Evolutionary conservation across 2,797 vertebrate genomes (phyloP).

Genomic region (Silurus lanzhouensis): DNA sequence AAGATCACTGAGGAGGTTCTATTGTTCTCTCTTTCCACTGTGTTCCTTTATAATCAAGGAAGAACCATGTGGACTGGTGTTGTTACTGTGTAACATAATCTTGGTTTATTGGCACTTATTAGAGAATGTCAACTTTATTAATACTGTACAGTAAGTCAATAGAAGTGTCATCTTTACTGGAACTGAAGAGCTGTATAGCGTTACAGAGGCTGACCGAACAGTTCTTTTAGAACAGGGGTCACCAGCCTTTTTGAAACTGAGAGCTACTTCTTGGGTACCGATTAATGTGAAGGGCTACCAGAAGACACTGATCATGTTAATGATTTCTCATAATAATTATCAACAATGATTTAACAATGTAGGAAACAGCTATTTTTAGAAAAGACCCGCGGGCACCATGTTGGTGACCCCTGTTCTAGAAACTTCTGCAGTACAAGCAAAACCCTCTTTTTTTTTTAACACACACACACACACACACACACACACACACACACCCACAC

Average conservation of each 20-base stretch:
- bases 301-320: no score
- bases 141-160: conserved; percentile 10
- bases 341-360: no score
- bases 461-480: no score
- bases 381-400: no score
- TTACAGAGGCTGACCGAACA: not conserved
- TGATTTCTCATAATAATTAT: no score
- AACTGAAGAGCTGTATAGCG: conserved; percentile 4
- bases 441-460: not conserved
- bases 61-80: not conserved
- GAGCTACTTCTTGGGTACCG: no score
- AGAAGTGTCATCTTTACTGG: conserved; percentile 9
- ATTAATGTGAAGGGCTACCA: no score
- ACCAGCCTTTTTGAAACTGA: no score
- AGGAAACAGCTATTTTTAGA: no score
- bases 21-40: not conserved
- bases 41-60: not conserved
- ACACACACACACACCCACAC: no score
- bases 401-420: no score
- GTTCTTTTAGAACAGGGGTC: not conserved
- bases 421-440: conserved; percentile 4
- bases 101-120: not conserved
- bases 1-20: not conserved
- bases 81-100: not conserved
- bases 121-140: conserved; percentile 8